Conservation (phyloP, 2,888 invertebrate genomes). For the Cantharis lateralis region DNA sequence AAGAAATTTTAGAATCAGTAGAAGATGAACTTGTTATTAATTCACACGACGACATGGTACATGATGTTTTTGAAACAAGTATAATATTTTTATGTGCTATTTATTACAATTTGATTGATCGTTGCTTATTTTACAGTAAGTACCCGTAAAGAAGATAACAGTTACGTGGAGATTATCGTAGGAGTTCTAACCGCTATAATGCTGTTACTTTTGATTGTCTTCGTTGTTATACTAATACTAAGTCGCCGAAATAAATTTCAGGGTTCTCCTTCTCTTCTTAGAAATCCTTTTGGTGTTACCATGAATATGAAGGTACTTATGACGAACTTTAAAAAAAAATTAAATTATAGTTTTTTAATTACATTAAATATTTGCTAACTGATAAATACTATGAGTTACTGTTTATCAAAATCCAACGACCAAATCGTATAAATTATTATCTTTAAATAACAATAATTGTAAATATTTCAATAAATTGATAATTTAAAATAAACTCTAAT, state of each 20-base stretch:
- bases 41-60: conserved; percentile 59
- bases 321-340: conserved; percentile 29
- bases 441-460: background rate
- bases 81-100: conserved; percentile 25
- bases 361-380: background rate
- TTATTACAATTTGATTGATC: background rate
- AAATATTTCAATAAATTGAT: background rate
- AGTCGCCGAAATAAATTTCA: conserved; percentile 65
- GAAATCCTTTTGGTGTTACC: conserved; percentile 67
- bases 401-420: background rate
- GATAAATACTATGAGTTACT: background rate
- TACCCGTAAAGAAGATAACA: conserved; percentile 62
- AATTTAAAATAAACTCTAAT: background rate
- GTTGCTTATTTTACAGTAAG: conserved; percentile 54
- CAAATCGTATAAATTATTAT: background rate
- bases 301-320: conserved; percentile 72
- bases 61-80: conserved; percentile 64
- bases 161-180: conserved; percentile 65
- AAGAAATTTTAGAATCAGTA: conserved; percentile 56
- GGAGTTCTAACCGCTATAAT: conserved; percentile 70
- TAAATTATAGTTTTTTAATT: background rate
- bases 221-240: conserved; percentile 65
- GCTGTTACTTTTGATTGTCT: conserved; percentile 65
- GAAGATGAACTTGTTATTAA: conserved; percentile 60
- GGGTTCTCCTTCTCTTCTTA: conserved; percentile 64